A percentile compares a stretch with the other conserved stretches of the same genome.
These are phyloP conservation scores for Hyposmocoma kahamanoa DNA, from an alignment of 1,140 invertebrate species.

Conservation along the genomic window DNA sequence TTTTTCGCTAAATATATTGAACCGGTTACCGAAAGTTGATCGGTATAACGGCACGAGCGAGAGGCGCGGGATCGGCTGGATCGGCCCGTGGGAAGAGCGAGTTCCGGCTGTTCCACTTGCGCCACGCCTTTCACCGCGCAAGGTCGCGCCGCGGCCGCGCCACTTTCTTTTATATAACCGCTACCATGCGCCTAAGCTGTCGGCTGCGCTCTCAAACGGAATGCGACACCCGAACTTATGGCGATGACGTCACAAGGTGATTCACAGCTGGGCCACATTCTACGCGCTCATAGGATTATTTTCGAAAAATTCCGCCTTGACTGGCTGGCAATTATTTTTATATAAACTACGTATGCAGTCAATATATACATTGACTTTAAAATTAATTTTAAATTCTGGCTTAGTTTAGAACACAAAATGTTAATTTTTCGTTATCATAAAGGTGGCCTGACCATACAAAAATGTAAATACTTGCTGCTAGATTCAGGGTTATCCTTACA, in stretches of 20 bases:
- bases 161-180: slow-evolving; percentile 70
- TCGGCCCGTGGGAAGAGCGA: slow-evolving; percentile 53
- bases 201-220: slow-evolving; percentile 34
- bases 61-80: slow-evolving; percentile 41
- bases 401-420: too few relatives aligned
- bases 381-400: too few relatives aligned
- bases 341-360: too few relatives aligned
- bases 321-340: too few relatives aligned
- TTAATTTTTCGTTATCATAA: too few relatives aligned
- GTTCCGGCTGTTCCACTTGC: slow-evolving; percentile 68
- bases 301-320: too few relatives aligned
- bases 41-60: slow-evolving; percentile 53
- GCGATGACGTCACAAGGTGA: slow-evolving; percentile 58
- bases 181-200: slow-evolving; percentile 16
- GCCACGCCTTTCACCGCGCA: slow-evolving; percentile 68
- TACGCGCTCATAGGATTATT: too few relatives aligned
- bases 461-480: too few relatives aligned
- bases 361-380: too few relatives aligned
- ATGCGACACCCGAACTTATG: slow-evolving; percentile 65
- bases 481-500: too few relatives aligned
- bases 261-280: slow-evolving; percentile 25
- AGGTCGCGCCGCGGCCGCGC: slow-evolving; percentile 65
- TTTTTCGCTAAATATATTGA: slow-evolving; percentile 39
- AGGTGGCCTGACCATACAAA: too few relatives aligned
- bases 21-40: slow-evolving; percentile 63